phyloP scores from a whole-genome alignment of 2,113 vertebrate species.

The Recurvirostra avosetta region DNA sequence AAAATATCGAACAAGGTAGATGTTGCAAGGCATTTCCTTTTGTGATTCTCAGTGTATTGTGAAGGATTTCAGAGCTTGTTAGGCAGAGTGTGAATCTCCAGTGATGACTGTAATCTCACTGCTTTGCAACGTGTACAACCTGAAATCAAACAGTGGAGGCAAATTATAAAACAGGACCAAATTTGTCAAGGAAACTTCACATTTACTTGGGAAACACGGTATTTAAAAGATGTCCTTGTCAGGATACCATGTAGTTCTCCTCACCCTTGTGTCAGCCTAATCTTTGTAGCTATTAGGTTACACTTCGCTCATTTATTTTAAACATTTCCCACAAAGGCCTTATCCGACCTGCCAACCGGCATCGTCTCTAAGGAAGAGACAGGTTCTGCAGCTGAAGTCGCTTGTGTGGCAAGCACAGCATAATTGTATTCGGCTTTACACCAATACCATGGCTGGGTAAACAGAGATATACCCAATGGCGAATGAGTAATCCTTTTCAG shows the following conservation, averaged over 20 bases:
- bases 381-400: slow-evolving; percentile 46
- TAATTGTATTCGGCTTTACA: slow-evolving; percentile 64
- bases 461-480: slow-evolving; percentile 72
- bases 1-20: not conserved
- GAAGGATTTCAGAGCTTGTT: slow-evolving; percentile 49
- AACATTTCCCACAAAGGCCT: slow-evolving; percentile 22
- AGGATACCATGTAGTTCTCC: not conserved
- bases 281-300: slow-evolving; percentile 47
- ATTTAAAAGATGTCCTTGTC: slow-evolving; percentile 6
- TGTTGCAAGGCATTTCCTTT: not conserved
- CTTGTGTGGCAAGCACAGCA: slow-evolving; percentile 32
- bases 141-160: slow-evolving; percentile 34
- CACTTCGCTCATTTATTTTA: slow-evolving; percentile 58
- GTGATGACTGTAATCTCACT: slow-evolving; percentile 23
- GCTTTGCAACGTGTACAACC: not conserved
- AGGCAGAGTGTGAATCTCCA: slow-evolving; percentile 1
- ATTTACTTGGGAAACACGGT: not conserved
- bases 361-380: slow-evolving; percentile 14
- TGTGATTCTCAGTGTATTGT: slow-evolving; percentile 18
- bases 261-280: not conserved
- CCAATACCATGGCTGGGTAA: slow-evolving; percentile 60
- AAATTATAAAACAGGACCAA: slow-evolving; percentile 5
- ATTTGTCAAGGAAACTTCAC: not conserved
- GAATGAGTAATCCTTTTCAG: slow-evolving; percentile 67
- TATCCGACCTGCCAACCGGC: slow-evolving; percentile 47